Percentiles rank a stretch among this genome's conserved stretches.
These are phyloP conservation scores for Montipora capitata DNA, from an alignment of 92 coral and sea anemone species.

Conservation along the genomic window DNA sequence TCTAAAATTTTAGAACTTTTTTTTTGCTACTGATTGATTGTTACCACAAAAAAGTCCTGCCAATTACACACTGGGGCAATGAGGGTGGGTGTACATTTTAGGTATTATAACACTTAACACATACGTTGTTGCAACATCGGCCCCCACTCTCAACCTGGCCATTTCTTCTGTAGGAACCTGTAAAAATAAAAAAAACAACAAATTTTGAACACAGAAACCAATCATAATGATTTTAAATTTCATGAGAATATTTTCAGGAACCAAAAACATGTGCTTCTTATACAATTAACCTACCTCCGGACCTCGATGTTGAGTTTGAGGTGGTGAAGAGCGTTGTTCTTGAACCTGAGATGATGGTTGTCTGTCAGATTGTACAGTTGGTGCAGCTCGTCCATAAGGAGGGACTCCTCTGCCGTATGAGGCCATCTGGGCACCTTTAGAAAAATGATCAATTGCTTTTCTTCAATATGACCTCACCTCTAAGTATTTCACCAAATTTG, in stretches of 20 bases:
- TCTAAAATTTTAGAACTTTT: too few species aligned
- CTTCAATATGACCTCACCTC: too few species aligned
- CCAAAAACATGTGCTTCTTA: too few species aligned
- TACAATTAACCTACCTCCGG: constrained; percentile 41
- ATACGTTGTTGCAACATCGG: constrained; percentile 25
- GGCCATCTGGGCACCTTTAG: constrained; percentile 41
- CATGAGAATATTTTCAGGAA: too few species aligned
- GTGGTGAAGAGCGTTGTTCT: constrained; percentile 39
- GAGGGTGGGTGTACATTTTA: not conserved
- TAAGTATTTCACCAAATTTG: too few species aligned
- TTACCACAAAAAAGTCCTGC: too few species aligned
- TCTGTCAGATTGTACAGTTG: constrained; percentile 12
- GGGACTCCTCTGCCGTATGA: constrained; percentile 53
- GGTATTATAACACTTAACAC: not conserved
- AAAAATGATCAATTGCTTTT: not conserved
- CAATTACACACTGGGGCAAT: not conserved
- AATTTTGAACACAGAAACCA: not conserved
- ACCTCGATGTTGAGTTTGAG: constrained; percentile 31
- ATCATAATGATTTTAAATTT: not conserved
- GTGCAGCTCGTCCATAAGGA: constrained; percentile 56
- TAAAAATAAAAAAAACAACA: not conserved
- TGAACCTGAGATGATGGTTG: constrained; percentile 34
- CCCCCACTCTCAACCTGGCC: constrained; percentile 38
- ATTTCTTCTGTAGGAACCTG: constrained; percentile 34
- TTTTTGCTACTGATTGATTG: too few species aligned